Conservation (phyloP, 2,113 vertebrate species). For the Empidonax alnorum region DNA sequence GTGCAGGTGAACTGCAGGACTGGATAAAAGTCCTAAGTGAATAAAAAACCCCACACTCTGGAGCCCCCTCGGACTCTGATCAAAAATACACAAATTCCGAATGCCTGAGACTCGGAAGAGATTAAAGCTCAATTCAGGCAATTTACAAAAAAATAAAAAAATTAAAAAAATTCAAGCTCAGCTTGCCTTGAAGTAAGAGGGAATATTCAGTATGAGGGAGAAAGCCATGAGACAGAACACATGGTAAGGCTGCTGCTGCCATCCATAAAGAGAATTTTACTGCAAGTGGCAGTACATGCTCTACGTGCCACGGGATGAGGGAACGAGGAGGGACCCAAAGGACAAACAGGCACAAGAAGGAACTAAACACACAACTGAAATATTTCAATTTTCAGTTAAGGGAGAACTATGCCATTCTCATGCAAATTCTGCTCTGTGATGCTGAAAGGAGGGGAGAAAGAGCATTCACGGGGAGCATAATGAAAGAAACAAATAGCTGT, state of each 20-base stretch:
- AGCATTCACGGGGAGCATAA: slow-evolving; percentile 44
- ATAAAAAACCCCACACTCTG: not conserved
- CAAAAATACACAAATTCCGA: not conserved
- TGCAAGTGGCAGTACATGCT: not conserved
- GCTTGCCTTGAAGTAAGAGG: not conserved
- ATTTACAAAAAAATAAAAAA: not conserved
- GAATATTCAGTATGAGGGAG: not conserved
- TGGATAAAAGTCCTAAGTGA: not conserved
- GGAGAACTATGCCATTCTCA: slow-evolving; percentile 32
- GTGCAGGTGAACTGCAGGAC: not conserved
- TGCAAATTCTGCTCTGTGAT: slow-evolving; percentile 55
- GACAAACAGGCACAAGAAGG: not conserved
- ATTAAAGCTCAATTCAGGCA: not conserved
- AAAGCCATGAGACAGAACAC: not conserved
- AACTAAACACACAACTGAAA: not conserved
- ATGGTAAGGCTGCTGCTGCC: not conserved
- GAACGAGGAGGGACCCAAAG: not conserved
- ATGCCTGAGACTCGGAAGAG: not conserved
- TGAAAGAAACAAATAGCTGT: slow-evolving; percentile 63
- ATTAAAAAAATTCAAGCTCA: not conserved
- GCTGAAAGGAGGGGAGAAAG: slow-evolving; percentile 42
- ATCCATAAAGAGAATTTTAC: not conserved
- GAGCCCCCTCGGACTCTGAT: not conserved
- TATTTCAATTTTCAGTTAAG: slow-evolving; percentile 54
- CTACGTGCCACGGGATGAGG: not conserved